Evolutionary conservation across 1,140 invertebrate genomes (phyloP).

Genomic region (Sarcophaga peregrina): DNA sequence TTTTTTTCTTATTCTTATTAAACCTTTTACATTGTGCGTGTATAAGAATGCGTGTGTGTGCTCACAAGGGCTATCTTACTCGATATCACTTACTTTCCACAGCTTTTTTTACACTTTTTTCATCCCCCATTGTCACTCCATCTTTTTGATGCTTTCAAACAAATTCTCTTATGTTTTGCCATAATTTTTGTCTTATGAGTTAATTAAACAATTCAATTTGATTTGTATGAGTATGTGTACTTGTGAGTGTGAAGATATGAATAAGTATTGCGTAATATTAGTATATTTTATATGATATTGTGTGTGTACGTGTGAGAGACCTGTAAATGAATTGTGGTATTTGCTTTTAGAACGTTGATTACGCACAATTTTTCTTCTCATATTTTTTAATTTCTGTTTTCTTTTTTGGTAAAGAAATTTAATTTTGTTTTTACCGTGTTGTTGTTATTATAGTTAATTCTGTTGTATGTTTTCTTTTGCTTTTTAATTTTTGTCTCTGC

Average conservation of each 20-base stretch:
- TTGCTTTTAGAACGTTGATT: slow-evolving; percentile 23
- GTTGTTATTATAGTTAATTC: background rate
- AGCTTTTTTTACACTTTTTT: too few species aligned
- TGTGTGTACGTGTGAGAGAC: background rate
- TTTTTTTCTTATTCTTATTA: too few species aligned
- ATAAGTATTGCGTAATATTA: background rate
- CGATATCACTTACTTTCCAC: too few species aligned
- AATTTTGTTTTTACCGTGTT: background rate
- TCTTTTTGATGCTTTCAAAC: too few species aligned
- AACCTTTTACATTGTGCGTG: too few species aligned
- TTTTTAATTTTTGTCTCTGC: background rate
- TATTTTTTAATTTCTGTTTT: background rate
- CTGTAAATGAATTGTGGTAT: slow-evolving; percentile 37
- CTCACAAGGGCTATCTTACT: too few species aligned
- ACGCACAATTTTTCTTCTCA: background rate
- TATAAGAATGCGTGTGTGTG: too few species aligned
- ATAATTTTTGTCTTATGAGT: background rate
- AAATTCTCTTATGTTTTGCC: too few species aligned
- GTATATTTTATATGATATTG: too few species aligned
- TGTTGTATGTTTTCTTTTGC: background rate
- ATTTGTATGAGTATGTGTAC: background rate
- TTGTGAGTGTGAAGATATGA: background rate
- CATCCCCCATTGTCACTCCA: too few species aligned
- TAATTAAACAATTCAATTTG: slow-evolving; percentile 9
- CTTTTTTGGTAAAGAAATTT: background rate